Evolutionary conservation across 1,140 invertebrate genomes (phyloP), one percentile per base, ranked within the genome.

Genomic region (Aleiodes sp.): DNA sequence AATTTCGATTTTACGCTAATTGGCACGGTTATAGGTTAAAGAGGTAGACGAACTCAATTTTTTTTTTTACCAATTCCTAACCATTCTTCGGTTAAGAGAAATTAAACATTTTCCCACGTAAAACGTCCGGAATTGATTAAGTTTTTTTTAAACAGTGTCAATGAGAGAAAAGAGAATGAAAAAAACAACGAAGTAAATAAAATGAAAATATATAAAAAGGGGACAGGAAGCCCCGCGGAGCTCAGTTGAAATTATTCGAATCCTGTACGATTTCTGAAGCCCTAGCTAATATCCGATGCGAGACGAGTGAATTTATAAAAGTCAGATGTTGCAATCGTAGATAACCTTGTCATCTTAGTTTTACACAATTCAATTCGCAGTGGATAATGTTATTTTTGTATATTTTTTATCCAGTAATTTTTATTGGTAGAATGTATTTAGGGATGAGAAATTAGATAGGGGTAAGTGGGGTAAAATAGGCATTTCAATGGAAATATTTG

Each of bases 221-320:
- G 63, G 52, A 33, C 59, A 43, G n/a, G 82, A 83, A 84, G 78
- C 82, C 82, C 62, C 63, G 52, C 70, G 29, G 52, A 74, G 46
- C 75, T 16, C 73, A 61, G n/a, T 75, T 75, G 75, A 84, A 85
- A 84, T 85, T 84, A 84, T 85, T 82, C 82, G 80, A 82, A 82
- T 85, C 74, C 82, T 83, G 76, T 85, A 85, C 83, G 83, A 85
- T 85, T 85, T 85, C 83, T 64, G 83, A 85, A 85, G 82, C 83
- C 82, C 41, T 85, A 83, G 76, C 62, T 74, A 12, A 67, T 75
- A 76, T 77, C 73, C 73, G 77, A 79, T 76, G 73, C 70, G 43
- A 65, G 65, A 73, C 65, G 56, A 63, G 59, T 77, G 75, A 80
- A 78, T 80, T 80, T 77, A 80, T 76, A 68, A 80, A 56, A n/a